Conservation (phyloP, 2,888 invertebrate genomes). For the Andrena fulva region DNA sequence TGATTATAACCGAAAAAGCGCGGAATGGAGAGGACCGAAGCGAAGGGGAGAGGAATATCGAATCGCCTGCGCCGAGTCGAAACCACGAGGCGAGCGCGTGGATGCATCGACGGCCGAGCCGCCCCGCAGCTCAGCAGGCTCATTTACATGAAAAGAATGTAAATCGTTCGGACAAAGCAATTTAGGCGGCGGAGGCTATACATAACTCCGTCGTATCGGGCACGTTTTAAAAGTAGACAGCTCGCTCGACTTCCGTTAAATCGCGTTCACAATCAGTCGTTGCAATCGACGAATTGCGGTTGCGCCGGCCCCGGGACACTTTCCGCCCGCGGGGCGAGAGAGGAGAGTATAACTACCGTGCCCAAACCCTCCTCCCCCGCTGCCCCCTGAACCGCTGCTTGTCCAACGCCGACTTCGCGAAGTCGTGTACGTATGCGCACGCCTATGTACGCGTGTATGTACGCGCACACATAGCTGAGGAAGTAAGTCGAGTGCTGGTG, state of each 20-base stretch:
- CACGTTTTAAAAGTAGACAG: constrained; percentile 69
- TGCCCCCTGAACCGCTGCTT: constrained; percentile 16
- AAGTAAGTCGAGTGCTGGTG: constrained; percentile 29
- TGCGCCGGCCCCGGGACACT: constrained; percentile 69
- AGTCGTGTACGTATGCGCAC: not conserved
- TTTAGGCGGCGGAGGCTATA: constrained; percentile 55
- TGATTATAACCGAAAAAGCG: not conserved
- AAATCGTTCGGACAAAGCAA: constrained; percentile 63
- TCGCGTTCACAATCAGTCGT: constrained; percentile 69
- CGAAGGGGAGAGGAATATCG: not conserved
- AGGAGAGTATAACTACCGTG: constrained; percentile 59
- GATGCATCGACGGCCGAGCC: constrained; percentile 15
- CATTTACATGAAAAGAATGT: constrained; percentile 65
- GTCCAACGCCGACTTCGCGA: constrained; percentile 37
- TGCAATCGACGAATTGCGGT: constrained; percentile 73
- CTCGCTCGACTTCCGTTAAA: constrained; percentile 67
- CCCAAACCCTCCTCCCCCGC: constrained; percentile 21
- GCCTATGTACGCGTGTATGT: not conserved
- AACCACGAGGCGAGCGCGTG: not conserved
- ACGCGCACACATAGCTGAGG: constrained; percentile 6
- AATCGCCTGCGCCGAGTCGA: not conserved
- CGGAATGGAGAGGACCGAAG: not conserved
- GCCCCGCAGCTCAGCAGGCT: constrained; percentile 25
- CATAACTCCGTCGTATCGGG: constrained; percentile 66
- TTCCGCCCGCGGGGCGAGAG: constrained; percentile 33